Base-by-base conservation (phyloP, 2,113 vertebrate genomes). In the Lepisosteus oculatus region DNA sequence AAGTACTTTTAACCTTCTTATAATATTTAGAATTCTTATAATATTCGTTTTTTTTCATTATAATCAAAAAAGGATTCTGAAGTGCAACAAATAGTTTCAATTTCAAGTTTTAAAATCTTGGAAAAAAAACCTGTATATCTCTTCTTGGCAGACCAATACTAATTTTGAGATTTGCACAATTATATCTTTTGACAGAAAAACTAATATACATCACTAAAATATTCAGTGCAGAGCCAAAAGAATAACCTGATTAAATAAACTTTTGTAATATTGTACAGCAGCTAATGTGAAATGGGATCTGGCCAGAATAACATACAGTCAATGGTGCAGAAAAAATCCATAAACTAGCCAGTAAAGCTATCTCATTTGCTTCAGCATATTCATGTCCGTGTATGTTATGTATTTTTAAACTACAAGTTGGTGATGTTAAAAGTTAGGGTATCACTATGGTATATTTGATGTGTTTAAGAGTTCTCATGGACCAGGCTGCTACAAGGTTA, bases 31-130 rank as follows among this genome's bases (percentile, higher is more conserved):
- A 29, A 17, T 17, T 17, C 15, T 17, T 17, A 17, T 17, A 17
- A 17, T 17, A 17, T 17, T 17, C 15, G 0, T 17, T 17, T 17
- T 17, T 17, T 17, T 17, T 17, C 15, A 17, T 63, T 43, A 72
- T 72, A 66, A 67, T 82, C 79, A 84, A 86, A 77, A 54, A 4
- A 4, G 66, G 47, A 71, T 72, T 72, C 72, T 67, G 68, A 73
- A 61, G 67, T 51, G 47, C 5, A 51, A 6, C 47, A 51, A 51
- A 51, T 65, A 70, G 74, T 72, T 80, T 83, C 56, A 55, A 79
- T 78, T 77, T 64, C 77, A 73, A 82, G 62, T 55, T 45, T 61
- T 63, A 29, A 55, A 66, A 67, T 69, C 63, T 3, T 45, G 68
- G 79, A 79, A 82, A 85, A 80, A 81, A 76, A 56, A 54, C 67